Base-by-base conservation (phyloP, 1,140 invertebrate species). In the Diprion similis region DNA sequence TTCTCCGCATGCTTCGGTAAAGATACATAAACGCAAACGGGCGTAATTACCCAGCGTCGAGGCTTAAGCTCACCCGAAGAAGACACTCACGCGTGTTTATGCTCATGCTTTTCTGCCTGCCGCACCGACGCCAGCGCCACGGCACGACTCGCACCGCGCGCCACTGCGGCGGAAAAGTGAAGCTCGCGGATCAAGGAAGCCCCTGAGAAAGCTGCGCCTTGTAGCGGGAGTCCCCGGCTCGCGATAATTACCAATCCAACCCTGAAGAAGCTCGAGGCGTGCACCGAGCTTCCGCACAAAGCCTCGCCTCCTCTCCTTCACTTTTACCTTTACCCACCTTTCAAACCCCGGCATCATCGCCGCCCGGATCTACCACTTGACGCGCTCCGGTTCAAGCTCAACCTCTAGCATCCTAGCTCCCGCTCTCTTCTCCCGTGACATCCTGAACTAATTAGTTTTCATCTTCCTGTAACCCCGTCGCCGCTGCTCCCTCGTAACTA, bases 231-330 rank as follows among this genome's bases (percentile, higher is more conserved):
- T 37, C 51, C n/a, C 51, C 11, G 51, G 51, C 51, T 59, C 51
- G 51, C 51, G 51, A 59, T 59, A 59, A 59, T 59, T 59, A 59
- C 51, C 51, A 59, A 59, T 59, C 51, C 51, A 13, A 59, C 51
- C 11, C 11, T 11, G 11, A 59, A 11, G n/a, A 13, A 15, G 11
- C 11, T 17, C n/a, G 51, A 15, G n/a, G 51, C 3, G 11, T 59
- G 11, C 51, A 59, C 0, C 24, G n/a, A 59, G 51, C 51, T 17
- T 37, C 24, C 24, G 24, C 24, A 37, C 24, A 37, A 37, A 37
- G 24, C 24, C 24, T 1, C 24, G 24, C 6, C 6, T 37, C 24
- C 24, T 37, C 24, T 37, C 11, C n/a, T 17, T 59, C 9, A 59
- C 51, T 59, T 59, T 59, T 59, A 17, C 51, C 51, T 59, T 59